These are phyloP conservation scores for Platanista minor DNA, from an alignment of 2,113 vertebrate genomes.

Conservation along the genomic window DNA sequence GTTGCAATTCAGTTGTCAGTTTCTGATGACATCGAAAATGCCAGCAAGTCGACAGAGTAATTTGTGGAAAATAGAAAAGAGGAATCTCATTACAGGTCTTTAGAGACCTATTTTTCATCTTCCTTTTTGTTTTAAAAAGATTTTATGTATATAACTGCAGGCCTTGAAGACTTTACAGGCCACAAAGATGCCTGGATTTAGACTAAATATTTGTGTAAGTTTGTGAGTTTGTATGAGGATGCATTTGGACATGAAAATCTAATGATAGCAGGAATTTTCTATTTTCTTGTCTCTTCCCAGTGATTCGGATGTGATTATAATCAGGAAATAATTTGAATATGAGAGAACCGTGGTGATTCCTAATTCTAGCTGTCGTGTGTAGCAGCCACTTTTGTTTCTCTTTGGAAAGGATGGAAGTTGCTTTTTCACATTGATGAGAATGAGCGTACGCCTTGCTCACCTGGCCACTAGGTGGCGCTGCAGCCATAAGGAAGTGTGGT, in stretches of 20 bases:
- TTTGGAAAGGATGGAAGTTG: neutral
- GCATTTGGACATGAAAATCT: slow-evolving; percentile 76
- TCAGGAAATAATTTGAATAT: slow-evolving; percentile 40
- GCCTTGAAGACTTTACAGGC: neutral
- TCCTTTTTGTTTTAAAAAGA: neutral
- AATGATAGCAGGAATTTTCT: slow-evolving; percentile 52
- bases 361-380: slow-evolving; percentile 14
- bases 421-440: neutral
- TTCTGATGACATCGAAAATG: slow-evolving; percentile 55
- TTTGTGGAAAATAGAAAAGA: slow-evolving; percentile 58
- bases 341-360: slow-evolving; percentile 41
- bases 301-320: slow-evolving; percentile 44
- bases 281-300: slow-evolving; percentile 1
- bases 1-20: slow-evolving; percentile 47
- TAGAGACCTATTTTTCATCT: neutral
- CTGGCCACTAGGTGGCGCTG: slow-evolving; percentile 80
- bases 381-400: slow-evolving; percentile 2
- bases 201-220: neutral
- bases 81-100: slow-evolving; percentile 49
- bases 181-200: neutral
- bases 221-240: slow-evolving; percentile 61
- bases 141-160: neutral
- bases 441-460: slow-evolving; percentile 27
- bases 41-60: slow-evolving; percentile 45
- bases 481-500: slow-evolving; percentile 38